Conservation (phyloP, 35 echinoderm and acorn worm species). For the Ophioderma brevispina region DNA sequence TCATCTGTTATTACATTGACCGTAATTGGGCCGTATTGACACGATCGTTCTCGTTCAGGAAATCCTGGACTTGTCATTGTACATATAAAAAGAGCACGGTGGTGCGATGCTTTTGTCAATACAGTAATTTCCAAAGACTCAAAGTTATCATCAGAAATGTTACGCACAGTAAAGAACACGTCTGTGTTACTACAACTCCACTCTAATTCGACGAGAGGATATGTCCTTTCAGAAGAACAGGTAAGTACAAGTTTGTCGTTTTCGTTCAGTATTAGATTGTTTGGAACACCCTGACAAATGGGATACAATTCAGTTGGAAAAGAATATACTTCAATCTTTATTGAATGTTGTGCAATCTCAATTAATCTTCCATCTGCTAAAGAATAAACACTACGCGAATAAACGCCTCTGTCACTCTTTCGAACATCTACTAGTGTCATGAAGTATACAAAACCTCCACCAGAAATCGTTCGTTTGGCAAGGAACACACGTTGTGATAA, state of each 20-base stretch:
- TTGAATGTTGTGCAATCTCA: background rate
- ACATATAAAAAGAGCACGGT: background rate
- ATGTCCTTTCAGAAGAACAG: background rate
- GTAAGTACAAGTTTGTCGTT: background rate
- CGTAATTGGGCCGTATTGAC: background rate
- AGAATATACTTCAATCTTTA: background rate
- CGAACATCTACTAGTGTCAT: background rate
- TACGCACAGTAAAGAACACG: background rate
- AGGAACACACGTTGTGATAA: background rate
- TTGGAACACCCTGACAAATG: background rate
- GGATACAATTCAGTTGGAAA: background rate
- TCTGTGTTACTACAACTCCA: background rate
- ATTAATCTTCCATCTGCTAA: background rate
- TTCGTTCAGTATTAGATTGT: background rate
- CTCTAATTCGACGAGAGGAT: background rate
- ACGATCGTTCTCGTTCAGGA: background rate
- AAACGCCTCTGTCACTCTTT: background rate
- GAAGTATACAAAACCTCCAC: background rate
- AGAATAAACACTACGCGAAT: background rate
- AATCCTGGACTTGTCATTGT: background rate
- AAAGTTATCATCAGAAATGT: background rate
- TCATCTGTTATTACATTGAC: too few species aligned
- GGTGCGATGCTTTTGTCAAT: background rate
- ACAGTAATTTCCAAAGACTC: background rate
- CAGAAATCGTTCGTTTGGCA: background rate